A percentile compares a stretch with the other conserved stretches of the same genome.
phyloP scores from a whole-genome alignment of 2,888 invertebrate genomes.

The Ernsta delagoae region DNA sequence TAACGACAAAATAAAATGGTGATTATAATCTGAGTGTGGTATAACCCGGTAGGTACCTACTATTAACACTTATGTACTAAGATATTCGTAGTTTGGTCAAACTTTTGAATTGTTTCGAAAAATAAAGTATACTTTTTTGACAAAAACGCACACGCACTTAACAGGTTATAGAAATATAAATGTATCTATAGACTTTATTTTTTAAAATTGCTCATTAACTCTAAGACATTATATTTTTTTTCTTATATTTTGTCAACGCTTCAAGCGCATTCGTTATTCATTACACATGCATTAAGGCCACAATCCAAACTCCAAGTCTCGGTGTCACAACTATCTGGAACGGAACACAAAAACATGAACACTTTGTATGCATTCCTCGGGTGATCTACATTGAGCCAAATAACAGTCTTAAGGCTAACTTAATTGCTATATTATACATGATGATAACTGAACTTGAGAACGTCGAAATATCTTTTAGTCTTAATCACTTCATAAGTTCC shows the following conservation, averaged over 20 bases:
- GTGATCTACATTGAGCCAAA: conserved; percentile 7
- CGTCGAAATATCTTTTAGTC: not conserved
- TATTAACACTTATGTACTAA: no score
- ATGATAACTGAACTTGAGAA: not conserved
- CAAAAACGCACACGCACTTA: no score
- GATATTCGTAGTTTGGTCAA: no score
- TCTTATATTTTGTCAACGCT: conserved; percentile 1
- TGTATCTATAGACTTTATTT: no score
- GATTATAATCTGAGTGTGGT: no score
- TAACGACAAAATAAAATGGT: no score
- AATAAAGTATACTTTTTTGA: no score
- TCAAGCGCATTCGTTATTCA: not conserved
- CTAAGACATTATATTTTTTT: not conserved
- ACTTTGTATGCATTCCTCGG: conserved; percentile 10
- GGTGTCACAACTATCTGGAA: conserved; percentile 26
- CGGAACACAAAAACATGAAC: conserved; percentile 24
- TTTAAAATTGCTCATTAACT: no score
- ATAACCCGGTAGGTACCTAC: no score
- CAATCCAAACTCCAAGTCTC: conserved; percentile 12
- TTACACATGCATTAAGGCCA: conserved; percentile 25
- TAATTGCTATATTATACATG: conserved; percentile 16
- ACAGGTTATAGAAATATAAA: no score
- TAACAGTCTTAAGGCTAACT: conserved; percentile 10
- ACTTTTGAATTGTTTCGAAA: no score
- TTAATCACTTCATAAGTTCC: not conserved